These are phyloP conservation scores for Eupleurogrammus muticus DNA, from an alignment of 2,797 vertebrate species.

Conservation along the genomic window DNA sequence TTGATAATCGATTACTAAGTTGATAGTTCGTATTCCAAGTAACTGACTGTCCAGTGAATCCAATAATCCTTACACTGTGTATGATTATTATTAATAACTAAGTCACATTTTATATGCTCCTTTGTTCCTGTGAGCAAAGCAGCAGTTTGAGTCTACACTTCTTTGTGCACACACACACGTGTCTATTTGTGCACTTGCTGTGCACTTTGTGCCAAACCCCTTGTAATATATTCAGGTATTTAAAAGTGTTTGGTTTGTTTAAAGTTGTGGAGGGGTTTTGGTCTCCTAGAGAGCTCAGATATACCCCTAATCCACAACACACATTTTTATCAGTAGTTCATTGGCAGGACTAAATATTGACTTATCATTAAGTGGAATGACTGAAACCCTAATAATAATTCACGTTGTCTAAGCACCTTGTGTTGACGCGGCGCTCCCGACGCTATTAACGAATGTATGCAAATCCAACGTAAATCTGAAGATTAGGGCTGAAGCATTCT, in stretches of 20 bases:
- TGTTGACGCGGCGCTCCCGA: slow-evolving; percentile 81
- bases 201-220: slow-evolving; percentile 66
- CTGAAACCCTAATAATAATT: slow-evolving; percentile 88
- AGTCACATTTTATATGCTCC: not conserved
- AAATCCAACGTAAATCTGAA: slow-evolving; percentile 89
- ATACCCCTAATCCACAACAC: slow-evolving; percentile 86
- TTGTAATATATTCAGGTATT: slow-evolving; percentile 84
- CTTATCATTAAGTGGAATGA: slow-evolving; percentile 90
- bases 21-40: too few species aligned
- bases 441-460: slow-evolving; percentile 87
- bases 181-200: slow-evolving; percentile 35
- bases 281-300: slow-evolving; percentile 83
- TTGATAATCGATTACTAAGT: too few species aligned
- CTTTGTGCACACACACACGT: slow-evolving; percentile 14
- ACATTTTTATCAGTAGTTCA: slow-evolving; percentile 90
- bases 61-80: too few species aligned
- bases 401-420: slow-evolving; percentile 87
- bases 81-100: not conserved
- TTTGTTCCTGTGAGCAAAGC: not conserved
- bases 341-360: slow-evolving; percentile 89
- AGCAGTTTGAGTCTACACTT: not conserved
- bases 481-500: slow-evolving; percentile 87
- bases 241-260: slow-evolving; percentile 86
- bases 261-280: slow-evolving; percentile 84
- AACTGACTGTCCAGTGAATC: too few species aligned